A percentile compares a stretch with the other conserved stretches of the same genome.
Evolutionary conservation across 1,140 invertebrate genomes (phyloP).

Genomic region (Heliconius hermathena): DNA sequence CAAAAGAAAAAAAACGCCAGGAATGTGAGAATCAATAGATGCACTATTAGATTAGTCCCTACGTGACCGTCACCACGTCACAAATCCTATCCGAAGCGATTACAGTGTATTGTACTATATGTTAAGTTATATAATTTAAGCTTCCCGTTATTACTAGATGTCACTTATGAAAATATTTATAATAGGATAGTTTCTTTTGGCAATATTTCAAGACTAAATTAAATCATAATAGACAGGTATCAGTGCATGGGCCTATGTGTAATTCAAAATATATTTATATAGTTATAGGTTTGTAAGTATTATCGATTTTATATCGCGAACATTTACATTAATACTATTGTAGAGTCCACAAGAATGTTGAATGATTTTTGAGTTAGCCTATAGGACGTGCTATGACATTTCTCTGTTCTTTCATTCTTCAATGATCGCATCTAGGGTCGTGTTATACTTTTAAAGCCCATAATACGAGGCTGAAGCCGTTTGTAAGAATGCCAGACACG

Average conservation of each 20-base stretch:
- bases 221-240: background rate
- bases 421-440: background rate
- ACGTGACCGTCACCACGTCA: constrained; percentile 38
- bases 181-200: background rate
- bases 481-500: constrained; percentile 51
- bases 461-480: constrained; percentile 38
- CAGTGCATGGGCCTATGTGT: background rate
- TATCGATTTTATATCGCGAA: too few species aligned
- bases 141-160: background rate
- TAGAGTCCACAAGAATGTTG: too few species aligned
- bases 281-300: too few species aligned
- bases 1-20: constrained; percentile 6
- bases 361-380: background rate
- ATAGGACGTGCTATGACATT: background rate
- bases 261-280: background rate
- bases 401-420: background rate
- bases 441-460: constrained; percentile 9
- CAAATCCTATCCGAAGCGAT: constrained; percentile 8
- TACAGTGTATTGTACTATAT: constrained; percentile 8
- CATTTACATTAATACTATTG: too few species aligned
- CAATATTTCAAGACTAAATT: background rate
- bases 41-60: constrained; percentile 45
- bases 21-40: constrained; percentile 44
- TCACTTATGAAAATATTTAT: background rate
- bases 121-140: background rate